Conservation (phyloP, 2,797 vertebrate genomes). For the Gadopsis marmoratus region DNA sequence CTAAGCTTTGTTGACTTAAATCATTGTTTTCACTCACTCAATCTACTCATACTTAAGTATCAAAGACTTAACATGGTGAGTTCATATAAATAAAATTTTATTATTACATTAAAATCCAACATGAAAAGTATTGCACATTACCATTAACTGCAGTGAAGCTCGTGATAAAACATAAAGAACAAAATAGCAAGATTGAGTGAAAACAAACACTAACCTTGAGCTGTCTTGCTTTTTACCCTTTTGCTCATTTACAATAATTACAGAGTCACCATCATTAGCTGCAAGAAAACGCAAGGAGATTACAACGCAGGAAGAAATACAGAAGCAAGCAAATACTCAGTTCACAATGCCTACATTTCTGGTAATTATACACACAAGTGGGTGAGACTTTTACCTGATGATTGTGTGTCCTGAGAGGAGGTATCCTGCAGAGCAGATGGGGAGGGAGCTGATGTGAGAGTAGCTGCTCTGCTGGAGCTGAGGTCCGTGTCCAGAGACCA, state of each 20-base stretch:
- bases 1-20: neutral
- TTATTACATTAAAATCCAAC: neutral
- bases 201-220: slow-evolving; percentile 84
- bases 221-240: slow-evolving; percentile 85
- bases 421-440: slow-evolving; percentile 81
- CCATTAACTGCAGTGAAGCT: neutral
- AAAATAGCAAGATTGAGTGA: neutral
- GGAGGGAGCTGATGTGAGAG: slow-evolving; percentile 68
- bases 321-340: slow-evolving; percentile 11
- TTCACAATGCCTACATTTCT: neutral
- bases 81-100: neutral
- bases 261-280: slow-evolving; percentile 90
- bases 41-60: neutral
- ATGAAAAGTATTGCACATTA: slow-evolving; percentile 2
- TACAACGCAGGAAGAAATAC: slow-evolving; percentile 1
- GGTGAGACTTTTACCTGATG: slow-evolving; percentile 77
- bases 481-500: slow-evolving; percentile 76
- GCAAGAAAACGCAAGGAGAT: slow-evolving; percentile 51
- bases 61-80: neutral
- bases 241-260: slow-evolving; percentile 93
- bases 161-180: neutral
- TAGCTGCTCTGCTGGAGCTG: slow-evolving; percentile 55
- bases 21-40: neutral
- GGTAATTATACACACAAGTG: neutral
- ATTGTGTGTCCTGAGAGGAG: slow-evolving; percentile 86